These are phyloP conservation scores for Pheucticus melanocephalus DNA, from an alignment of 2,113 vertebrate genomes.

Conservation along the genomic window DNA sequence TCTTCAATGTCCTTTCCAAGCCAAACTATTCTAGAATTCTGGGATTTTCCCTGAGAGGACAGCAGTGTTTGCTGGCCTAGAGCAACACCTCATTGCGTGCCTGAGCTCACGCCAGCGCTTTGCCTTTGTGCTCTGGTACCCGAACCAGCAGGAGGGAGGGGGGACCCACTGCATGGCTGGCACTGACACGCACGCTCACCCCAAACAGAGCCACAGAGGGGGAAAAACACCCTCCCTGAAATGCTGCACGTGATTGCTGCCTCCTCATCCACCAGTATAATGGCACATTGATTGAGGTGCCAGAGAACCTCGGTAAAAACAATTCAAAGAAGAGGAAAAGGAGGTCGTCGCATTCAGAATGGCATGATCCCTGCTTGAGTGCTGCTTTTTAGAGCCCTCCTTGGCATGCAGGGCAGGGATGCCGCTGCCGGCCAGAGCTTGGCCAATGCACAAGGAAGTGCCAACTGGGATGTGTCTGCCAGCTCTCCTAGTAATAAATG, in stretches of 20 bases:
- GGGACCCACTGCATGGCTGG: neutral
- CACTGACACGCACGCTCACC: neutral
- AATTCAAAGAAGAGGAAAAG: neutral
- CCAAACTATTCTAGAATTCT: neutral
- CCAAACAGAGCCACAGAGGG: neutral
- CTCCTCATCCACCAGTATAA: neutral
- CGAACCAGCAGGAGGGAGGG: neutral
- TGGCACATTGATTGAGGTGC: neutral
- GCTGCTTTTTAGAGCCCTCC: neutral
- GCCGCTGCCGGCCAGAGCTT: neutral
- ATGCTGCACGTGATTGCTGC: accelerated
- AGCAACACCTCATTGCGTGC: neutral
- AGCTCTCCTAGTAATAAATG: neutral
- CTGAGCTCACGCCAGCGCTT: neutral
- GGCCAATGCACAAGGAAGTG: neutral
- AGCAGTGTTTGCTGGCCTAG: neutral
- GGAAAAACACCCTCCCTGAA: neutral
- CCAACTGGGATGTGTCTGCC: neutral
- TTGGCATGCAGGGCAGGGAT: constrained; percentile 1
- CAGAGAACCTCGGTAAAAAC: neutral
- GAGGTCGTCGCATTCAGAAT: neutral
- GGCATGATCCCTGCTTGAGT: neutral
- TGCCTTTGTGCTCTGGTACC: neutral
- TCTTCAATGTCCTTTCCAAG: neutral
- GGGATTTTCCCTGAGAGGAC: neutral